Evolutionary conservation across 2,113 vertebrate species (phyloP), one percentile per base, ranked within the genome.

Genomic region (Pelmatolapia mariae): DNA sequence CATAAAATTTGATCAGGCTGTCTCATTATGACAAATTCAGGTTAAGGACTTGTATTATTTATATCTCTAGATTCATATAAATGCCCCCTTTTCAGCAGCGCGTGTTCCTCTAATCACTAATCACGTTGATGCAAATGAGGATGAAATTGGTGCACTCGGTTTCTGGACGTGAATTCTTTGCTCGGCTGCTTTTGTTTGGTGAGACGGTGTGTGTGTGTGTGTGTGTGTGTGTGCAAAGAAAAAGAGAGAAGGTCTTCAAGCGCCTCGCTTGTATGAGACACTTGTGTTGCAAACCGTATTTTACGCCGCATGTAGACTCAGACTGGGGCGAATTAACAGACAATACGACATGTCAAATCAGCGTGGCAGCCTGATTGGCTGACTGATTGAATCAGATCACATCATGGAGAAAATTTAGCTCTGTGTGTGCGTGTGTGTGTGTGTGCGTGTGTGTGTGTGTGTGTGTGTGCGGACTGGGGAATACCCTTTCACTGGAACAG

Each of bases 401-500:
- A 88, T 87, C 52, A 19, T 59, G 31, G 12, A 57, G 85, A 83
- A 80, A 81, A 87, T 76, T 18, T 6, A 54, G 43, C 53, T 57
- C 40, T 59, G 76, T 50, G 81, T 52, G 59, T 80, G 66, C 9
- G 68, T 19, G 80, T 56, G 78, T 40, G 33, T 52, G 54, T 29
- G 53, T 18, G 50, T 33, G 81, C 53, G 56, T 47, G 56, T 18
- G 54, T 47, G 73, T 53, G 45, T 40, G 53, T 38, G 53, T 68
- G 56, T 76, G 47, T 90, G 16, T 84, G 86, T 63, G 82, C 38
- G 88, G 83, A 91, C 87, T 82, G 94, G 94, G 95, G 92, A 94
- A 96, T 95, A 96, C 95, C 95, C 89, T 86, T 89, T 66, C 68
- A 88, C 91, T 93, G 94, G 90, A 95, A 95, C 92, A 93, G 89